Conservation (phyloP, 2,113 vertebrate genomes). For the Hemibagrus wyckioides region DNA sequence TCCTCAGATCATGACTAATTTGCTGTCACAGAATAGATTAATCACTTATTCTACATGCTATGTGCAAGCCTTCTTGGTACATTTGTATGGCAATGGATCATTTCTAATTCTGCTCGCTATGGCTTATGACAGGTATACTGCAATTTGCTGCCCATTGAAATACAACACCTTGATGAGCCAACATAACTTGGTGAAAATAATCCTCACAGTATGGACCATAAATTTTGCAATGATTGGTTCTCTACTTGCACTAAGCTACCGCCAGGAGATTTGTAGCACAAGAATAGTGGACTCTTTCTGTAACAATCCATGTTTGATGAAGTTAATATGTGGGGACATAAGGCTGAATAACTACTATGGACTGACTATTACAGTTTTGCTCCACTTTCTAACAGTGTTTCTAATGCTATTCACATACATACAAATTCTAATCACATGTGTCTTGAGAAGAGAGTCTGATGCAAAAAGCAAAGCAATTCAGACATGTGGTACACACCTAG, state of each 20-base stretch:
- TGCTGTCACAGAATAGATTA: conserved; percentile 11
- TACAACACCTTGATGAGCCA: conserved; percentile 24
- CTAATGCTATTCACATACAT: conserved; percentile 60
- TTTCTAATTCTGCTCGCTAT: conserved; percentile 23
- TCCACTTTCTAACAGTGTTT: conserved; percentile 39
- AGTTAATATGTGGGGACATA: conserved; percentile 62
- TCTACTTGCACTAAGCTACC: conserved; percentile 20
- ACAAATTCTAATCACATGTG: conserved; percentile 59
- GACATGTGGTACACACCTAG: conserved; percentile 63
- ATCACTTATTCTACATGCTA: conserved; percentile 29
- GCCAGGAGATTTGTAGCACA: conserved; percentile 58
- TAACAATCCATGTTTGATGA: conserved; percentile 64
- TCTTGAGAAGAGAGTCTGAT: conserved; percentile 51
- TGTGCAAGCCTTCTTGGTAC: conserved; percentile 13
- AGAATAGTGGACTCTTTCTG: conserved; percentile 63
- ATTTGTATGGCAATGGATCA: conserved; percentile 6
- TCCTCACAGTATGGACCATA: conserved; percentile 53
- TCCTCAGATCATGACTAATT: conserved; percentile 19
- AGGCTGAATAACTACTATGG: conserved; percentile 62
- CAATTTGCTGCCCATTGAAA: conserved; percentile 36
- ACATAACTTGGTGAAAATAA: conserved; percentile 51
- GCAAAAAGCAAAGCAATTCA: conserved; percentile 64
- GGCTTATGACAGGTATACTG: conserved; percentile 39
- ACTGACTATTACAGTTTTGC: neutral
- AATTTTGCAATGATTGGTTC: conserved; percentile 41